phyloP scores from a whole-genome alignment of 2,113 vertebrate genomes.

The Tenebrosternarchus preto region DNA sequence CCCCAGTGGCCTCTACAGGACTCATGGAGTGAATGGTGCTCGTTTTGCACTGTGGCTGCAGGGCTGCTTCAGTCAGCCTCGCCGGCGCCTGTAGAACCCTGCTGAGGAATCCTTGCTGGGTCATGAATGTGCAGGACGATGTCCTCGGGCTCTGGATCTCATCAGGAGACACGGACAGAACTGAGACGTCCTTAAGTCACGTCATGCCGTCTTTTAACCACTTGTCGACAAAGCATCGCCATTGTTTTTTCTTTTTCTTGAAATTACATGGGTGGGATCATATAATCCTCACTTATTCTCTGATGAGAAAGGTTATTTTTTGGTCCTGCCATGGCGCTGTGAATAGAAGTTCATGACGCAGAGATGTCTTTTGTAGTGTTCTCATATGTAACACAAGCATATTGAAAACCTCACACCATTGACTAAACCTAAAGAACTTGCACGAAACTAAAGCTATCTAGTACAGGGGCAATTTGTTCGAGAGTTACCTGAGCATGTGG shows the following conservation, averaged over 20 bases:
- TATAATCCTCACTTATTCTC: constrained; percentile 24
- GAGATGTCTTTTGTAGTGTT: not conserved
- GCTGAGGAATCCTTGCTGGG: constrained; percentile 56
- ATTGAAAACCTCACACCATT: not conserved
- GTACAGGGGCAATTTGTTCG: not conserved
- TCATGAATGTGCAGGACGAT: constrained; percentile 54
- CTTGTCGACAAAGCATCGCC: not conserved
- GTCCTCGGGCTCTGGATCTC: constrained; percentile 59
- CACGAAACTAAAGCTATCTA: not conserved
- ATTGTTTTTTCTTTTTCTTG: not conserved
- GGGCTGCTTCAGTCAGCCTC: constrained; percentile 68
- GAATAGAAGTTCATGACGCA: constrained; percentile 36
- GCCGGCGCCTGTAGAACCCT: constrained; percentile 53
- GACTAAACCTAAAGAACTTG: not conserved
- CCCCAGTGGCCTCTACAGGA: not conserved
- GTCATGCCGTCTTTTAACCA: constrained; percentile 36
- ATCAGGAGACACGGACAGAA: constrained; percentile 56
- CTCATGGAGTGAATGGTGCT: not conserved
- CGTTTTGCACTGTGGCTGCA: not conserved
- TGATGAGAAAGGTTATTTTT: constrained; percentile 8
- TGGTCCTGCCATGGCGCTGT: constrained; percentile 19
- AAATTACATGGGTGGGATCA: not conserved
- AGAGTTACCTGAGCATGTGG: not conserved
- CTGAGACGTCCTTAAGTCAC: constrained; percentile 22
- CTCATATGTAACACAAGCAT: not conserved